Percentiles rank a stretch among this genome's conserved stretches.
Evolutionary conservation across 1,140 invertebrate genomes (phyloP).

Genomic region (Eriosoma lanigerum): DNA sequence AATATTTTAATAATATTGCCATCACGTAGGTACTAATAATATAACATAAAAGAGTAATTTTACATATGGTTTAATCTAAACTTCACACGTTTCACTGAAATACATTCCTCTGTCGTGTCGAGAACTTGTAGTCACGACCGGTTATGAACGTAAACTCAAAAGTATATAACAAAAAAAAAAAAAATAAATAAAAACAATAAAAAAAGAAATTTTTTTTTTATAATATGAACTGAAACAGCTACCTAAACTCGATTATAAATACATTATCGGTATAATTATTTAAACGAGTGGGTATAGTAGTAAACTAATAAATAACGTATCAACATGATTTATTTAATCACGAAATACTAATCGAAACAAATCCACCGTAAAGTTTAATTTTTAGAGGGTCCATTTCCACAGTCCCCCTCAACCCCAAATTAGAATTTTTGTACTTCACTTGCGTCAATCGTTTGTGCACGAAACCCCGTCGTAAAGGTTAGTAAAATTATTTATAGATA

Average conservation of each 20-base stretch:
- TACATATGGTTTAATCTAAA: constrained; percentile 10
- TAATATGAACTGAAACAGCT: not conserved
- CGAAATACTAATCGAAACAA: not conserved
- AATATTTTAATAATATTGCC: no score
- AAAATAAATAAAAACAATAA: not conserved
- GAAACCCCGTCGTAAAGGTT: no score
- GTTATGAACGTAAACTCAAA: not conserved
- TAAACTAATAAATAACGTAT: not conserved
- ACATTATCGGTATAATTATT: not conserved
- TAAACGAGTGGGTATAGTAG: not conserved
- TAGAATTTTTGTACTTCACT: no score
- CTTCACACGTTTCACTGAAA: constrained; percentile 17
- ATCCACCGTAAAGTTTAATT: not conserved
- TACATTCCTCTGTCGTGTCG: not conserved
- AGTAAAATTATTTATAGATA: no score
- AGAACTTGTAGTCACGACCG: constrained; percentile 21
- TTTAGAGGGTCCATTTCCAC: no score
- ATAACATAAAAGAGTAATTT: not conserved
- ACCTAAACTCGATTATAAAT: not conserved
- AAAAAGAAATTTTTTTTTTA: not conserved
- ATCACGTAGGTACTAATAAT: not conserved
- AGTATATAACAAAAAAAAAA: not conserved
- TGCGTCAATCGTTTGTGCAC: no score
- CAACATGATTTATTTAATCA: not conserved
- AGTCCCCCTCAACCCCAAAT: no score